Conservation (phyloP, 2,888 invertebrate species). For the Nasonovia ribisnigri region DNA sequence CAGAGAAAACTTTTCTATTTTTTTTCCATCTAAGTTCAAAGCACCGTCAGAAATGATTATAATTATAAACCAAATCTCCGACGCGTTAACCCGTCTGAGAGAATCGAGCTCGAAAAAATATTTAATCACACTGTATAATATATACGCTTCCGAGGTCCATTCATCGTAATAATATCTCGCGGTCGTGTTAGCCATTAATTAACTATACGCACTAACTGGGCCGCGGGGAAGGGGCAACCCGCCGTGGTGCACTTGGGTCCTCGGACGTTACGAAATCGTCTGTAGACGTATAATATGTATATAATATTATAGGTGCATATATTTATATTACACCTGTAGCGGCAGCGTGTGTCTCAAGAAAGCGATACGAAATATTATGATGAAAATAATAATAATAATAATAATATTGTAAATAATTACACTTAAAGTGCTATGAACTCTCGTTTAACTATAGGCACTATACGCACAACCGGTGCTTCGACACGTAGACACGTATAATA, state of each 20-base stretch:
- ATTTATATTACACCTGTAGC: neutral
- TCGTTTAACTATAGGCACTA: neutral
- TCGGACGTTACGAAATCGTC: constrained; percentile 12
- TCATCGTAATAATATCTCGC: neutral
- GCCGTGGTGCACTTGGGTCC: neutral
- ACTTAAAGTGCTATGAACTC: neutral
- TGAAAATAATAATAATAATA: neutral
- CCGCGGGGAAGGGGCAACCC: neutral
- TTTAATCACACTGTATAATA: neutral
- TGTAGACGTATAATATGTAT: neutral
- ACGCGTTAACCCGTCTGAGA: neutral
- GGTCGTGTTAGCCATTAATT: neutral
- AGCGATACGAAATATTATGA: neutral
- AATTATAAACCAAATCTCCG: neutral
- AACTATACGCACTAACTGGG: neutral
- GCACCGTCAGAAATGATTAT: neutral
- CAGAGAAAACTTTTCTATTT: neutral
- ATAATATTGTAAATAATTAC: neutral
- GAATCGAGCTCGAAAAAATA: neutral
- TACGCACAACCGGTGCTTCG: neutral
- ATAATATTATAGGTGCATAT: neutral
- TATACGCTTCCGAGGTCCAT: neutral
- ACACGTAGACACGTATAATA: neutral
- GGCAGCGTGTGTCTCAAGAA: neutral
- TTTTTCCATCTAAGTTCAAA: neutral